Conservation (phyloP, 2,888 invertebrate species). For the Shargacucullia verbasci region DNA sequence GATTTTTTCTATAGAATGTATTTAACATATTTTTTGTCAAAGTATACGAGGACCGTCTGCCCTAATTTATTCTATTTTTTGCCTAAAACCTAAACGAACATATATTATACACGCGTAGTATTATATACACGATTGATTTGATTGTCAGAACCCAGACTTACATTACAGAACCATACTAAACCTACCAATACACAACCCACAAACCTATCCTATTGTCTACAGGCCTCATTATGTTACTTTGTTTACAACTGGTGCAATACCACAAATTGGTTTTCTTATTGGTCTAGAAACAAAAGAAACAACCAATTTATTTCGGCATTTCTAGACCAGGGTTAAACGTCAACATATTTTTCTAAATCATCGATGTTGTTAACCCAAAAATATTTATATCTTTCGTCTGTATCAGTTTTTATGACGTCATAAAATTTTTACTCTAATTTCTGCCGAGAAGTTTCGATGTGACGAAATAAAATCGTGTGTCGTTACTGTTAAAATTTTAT, state of each 20-base stretch:
- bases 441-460: conserved; percentile 23
- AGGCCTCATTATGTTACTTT: conserved; percentile 14
- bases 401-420: conserved; percentile 28
- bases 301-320: not conserved
- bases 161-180: too few species aligned
- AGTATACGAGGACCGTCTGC: too few species aligned
- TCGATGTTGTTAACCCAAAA: conserved; percentile 6
- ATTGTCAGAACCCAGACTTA: too few species aligned
- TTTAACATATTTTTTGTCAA: too few species aligned
- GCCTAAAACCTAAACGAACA: too few species aligned
- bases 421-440: conserved; percentile 36
- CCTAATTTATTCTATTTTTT: too few species aligned
- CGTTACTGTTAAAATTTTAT: conserved; percentile 34
- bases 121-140: too few species aligned
- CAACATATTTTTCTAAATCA: not conserved
- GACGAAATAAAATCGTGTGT: conserved; percentile 26
- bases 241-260: conserved; percentile 12
- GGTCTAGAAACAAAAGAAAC: not conserved
- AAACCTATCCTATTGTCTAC: conserved; percentile 2
- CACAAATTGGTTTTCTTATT: conserved; percentile 34
- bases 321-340: not conserved
- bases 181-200: too few species aligned
- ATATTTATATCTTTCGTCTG: conserved; percentile 9
- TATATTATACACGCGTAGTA: too few species aligned
- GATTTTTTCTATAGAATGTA: too few species aligned